A percentile compares a stretch with the other conserved stretches of the same genome.
Conservation (phyloP, 2,888 invertebrate genomes). For the Digitonthophagus gazella region DNA sequence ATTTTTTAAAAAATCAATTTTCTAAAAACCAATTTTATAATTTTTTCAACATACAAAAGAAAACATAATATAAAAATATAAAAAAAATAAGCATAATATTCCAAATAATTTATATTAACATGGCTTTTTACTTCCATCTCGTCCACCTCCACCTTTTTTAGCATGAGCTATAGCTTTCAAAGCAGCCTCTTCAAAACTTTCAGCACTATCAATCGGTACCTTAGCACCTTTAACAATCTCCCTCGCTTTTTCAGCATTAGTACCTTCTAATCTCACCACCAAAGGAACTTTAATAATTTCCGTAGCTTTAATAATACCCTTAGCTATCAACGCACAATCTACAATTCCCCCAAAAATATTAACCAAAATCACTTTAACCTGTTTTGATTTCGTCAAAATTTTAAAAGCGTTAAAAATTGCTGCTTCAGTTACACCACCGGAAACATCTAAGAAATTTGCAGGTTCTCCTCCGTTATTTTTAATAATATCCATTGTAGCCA, state of each 20-base stretch:
- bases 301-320: slow-evolving; percentile 83
- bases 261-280: slow-evolving; percentile 88
- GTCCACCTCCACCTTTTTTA: no score
- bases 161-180: slow-evolving; percentile 65
- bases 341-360: slow-evolving; percentile 98
- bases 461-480: slow-evolving; percentile 88
- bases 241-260: slow-evolving; percentile 77
- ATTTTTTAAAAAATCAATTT: no score
- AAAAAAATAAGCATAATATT: no score
- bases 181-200: slow-evolving; percentile 86
- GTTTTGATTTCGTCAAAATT: slow-evolving; percentile 76
- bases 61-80: no score
- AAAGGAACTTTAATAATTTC: slow-evolving; percentile 77
- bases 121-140: no score
- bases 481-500: slow-evolving; percentile 99
- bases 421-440: slow-evolving; percentile 88
- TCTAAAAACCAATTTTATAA: no score
- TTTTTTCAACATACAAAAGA: no score
- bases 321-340: slow-evolving; percentile 90
- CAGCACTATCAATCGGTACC: slow-evolving; percentile 73
- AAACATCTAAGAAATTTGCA: slow-evolving; percentile 94
- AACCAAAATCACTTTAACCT: slow-evolving; percentile 87
- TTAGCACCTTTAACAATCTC: slow-evolving; percentile 75
- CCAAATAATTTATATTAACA: no score
- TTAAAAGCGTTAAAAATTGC: slow-evolving; percentile 87